phyloP scores from a whole-genome alignment of 2,888 invertebrate genomes.

The Tillus elongatus region DNA sequence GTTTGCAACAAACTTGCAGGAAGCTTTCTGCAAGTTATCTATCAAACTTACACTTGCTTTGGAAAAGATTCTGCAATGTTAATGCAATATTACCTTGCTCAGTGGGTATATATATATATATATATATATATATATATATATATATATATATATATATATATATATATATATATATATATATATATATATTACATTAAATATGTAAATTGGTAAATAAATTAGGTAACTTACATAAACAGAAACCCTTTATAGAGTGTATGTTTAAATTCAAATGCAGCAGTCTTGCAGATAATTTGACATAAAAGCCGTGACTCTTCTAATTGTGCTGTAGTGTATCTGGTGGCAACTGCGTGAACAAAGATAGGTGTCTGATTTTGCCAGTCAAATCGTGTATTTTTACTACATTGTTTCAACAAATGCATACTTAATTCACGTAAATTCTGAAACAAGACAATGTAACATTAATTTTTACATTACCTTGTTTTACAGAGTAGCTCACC shows the following conservation, averaged over 20 bases:
- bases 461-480: neutral
- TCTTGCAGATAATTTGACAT: constrained; percentile 64
- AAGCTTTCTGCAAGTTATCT: too few species aligned
- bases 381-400: constrained; percentile 42
- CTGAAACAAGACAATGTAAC: constrained; percentile 41
- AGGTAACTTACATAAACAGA: constrained; percentile 57
- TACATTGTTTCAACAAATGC: constrained; percentile 64
- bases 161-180: too few species aligned
- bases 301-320: constrained; percentile 69
- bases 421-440: constrained; percentile 79
- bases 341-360: constrained; percentile 71
- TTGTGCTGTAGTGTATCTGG: constrained; percentile 73
- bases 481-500: constrained; percentile 42
- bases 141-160: too few species aligned
- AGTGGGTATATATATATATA: too few species aligned
- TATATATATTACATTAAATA: too few species aligned
- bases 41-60: too few species aligned
- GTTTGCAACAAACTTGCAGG: too few species aligned
- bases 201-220: neutral
- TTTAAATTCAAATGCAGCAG: constrained; percentile 58
- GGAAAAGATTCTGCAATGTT: too few species aligned
- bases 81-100: too few species aligned
- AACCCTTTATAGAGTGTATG: constrained; percentile 68
- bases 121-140: too few species aligned
- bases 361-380: constrained; percentile 52